These are phyloP conservation scores for Seriola dumerili DNA, from an alignment of 2,113 vertebrate species.

Conservation along the genomic window DNA sequence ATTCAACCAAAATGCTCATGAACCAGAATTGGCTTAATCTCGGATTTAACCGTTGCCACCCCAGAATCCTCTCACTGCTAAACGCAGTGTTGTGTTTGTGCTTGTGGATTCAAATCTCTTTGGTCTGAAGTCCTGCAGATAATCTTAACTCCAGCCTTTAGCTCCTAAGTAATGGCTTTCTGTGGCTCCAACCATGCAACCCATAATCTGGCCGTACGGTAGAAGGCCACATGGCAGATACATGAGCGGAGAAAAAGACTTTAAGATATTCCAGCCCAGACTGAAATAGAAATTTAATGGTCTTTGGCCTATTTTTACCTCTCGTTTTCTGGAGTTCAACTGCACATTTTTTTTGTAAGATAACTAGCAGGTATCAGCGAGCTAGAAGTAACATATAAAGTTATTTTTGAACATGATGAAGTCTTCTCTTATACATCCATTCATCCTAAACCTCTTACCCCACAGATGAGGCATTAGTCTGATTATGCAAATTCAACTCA, in stretches of 20 bases:
- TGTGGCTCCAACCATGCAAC: constrained; percentile 66
- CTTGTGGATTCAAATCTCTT: constrained; percentile 63
- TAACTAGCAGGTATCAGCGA: constrained; percentile 6
- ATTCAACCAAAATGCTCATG: constrained; percentile 41
- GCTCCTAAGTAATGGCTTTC: constrained; percentile 70
- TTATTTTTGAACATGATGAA: constrained; percentile 29
- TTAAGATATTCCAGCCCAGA: constrained; percentile 26
- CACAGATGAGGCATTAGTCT: constrained; percentile 13
- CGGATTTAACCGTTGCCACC: constrained; percentile 50
- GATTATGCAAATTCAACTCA: constrained; percentile 34
- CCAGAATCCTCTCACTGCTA: constrained; percentile 55
- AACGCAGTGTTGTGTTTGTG: constrained; percentile 49
- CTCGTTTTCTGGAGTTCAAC: constrained; percentile 13
- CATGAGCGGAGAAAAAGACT: constrained; percentile 43
- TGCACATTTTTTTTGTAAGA: constrained; percentile 18
- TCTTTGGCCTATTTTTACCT: constrained; percentile 49
- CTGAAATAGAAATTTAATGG: constrained; percentile 54
- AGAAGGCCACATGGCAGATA: constrained; percentile 69
- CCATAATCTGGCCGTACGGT: constrained; percentile 76
- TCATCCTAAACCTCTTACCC: constrained; percentile 28
- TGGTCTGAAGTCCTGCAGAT: constrained; percentile 61
- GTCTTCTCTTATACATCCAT: constrained; percentile 15
- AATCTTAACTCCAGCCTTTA: constrained; percentile 74
- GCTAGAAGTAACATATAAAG: constrained; percentile 3
- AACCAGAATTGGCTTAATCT: constrained; percentile 60